phyloP scores from a whole-genome alignment of 2,888 invertebrate species.

The Peribatodes rhomboidaria region DNA sequence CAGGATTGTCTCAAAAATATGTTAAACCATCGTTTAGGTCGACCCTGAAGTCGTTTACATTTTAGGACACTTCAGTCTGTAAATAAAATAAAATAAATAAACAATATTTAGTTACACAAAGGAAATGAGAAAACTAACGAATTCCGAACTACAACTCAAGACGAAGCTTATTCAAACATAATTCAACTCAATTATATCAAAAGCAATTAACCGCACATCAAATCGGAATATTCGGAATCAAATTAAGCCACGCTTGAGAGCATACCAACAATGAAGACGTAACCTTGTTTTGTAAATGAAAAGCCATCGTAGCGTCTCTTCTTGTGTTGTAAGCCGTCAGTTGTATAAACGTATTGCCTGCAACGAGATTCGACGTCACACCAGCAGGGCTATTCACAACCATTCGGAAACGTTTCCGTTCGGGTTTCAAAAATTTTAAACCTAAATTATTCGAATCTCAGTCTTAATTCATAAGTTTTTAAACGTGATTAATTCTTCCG shows the following conservation, averaged over 20 bases:
- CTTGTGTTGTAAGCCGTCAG: not conserved
- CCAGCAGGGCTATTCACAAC: too few relatives aligned
- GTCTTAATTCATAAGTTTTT: too few relatives aligned
- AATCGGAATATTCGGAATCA: slow-evolving; percentile 4
- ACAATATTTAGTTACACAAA: not conserved
- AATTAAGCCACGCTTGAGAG: slow-evolving; percentile 6
- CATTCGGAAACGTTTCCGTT: too few relatives aligned
- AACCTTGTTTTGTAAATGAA: slow-evolving; percentile 5
- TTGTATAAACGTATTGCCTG: slow-evolving; percentile 5
- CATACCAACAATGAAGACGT: slow-evolving; percentile 10
- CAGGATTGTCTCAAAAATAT: too few relatives aligned
- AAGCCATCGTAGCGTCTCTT: slow-evolving; percentile 1
- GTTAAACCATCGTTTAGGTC: too few relatives aligned
- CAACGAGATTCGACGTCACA: too few relatives aligned
- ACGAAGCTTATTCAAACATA: not conserved
- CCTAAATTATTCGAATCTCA: too few relatives aligned
- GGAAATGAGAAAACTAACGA: not conserved
- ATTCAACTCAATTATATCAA: not conserved
- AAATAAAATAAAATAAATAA: not conserved
- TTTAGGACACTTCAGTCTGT: too few relatives aligned
- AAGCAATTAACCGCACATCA: slow-evolving; percentile 14
- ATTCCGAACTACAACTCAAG: not conserved
- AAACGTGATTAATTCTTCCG: too few relatives aligned
- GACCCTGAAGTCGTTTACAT: too few relatives aligned
- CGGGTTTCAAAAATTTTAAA: too few relatives aligned